Conservation (phyloP, 2,113 vertebrate genomes). For the Sinosuthora webbiana region DNA sequence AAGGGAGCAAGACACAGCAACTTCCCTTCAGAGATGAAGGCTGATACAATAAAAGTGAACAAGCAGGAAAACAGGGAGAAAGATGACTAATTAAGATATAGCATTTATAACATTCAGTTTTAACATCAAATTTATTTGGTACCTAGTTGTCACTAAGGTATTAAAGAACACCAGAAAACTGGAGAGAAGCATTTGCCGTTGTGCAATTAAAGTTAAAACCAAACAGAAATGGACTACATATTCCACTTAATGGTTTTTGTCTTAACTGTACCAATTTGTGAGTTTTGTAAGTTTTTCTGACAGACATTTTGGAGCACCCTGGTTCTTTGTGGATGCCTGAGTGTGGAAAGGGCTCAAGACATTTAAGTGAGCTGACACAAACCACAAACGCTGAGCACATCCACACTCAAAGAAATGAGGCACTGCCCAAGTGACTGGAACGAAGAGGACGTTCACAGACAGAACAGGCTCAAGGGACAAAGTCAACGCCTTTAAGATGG, state of each 20-base stretch:
- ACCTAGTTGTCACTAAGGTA: background rate
- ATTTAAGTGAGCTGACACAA: background rate
- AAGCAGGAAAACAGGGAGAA: background rate
- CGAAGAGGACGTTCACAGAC: background rate
- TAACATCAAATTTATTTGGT: background rate
- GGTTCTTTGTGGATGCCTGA: background rate
- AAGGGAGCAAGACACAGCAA: background rate
- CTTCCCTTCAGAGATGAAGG: background rate
- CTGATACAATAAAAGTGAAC: background rate
- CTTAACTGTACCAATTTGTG: background rate
- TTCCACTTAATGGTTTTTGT: background rate
- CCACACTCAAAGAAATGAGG: background rate
- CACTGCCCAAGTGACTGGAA: background rate
- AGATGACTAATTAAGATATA: background rate
- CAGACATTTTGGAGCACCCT: background rate
- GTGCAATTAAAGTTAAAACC: background rate
- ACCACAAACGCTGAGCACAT: background rate
- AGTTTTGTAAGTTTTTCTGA: background rate
- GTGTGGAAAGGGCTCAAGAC: background rate
- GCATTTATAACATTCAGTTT: background rate
- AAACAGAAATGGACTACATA: background rate
- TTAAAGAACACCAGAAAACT: background rate
- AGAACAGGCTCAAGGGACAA: background rate
- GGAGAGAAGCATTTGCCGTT: background rate
- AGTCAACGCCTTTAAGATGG: background rate